These are phyloP conservation scores for Drosophila baimaii DNA, from an alignment of 1,140 invertebrate species.

Conservation along the genomic window DNA sequence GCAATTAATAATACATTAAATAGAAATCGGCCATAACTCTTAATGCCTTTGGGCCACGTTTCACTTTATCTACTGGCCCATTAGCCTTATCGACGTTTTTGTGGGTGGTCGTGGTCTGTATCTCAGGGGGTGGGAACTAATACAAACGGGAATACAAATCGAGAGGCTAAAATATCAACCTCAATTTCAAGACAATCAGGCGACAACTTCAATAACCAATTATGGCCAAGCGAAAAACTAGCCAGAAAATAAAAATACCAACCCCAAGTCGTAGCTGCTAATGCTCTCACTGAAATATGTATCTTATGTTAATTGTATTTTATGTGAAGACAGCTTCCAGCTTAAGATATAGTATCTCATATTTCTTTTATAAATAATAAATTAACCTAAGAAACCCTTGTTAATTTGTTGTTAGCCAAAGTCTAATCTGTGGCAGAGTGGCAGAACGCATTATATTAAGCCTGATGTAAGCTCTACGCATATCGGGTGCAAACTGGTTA, in stretches of 20 bases:
- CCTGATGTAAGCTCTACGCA: not conserved
- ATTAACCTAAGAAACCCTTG: not conserved
- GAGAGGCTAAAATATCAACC: constrained; percentile 28
- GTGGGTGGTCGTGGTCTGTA: constrained; percentile 33
- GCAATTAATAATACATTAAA: constrained; percentile 38
- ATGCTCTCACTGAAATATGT: not conserved
- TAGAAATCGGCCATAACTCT: constrained; percentile 20
- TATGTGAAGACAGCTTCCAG: not conserved
- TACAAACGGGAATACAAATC: constrained; percentile 39
- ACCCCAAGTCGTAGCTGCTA: not conserved
- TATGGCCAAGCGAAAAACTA: constrained; percentile 46
- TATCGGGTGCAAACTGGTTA: constrained; percentile 51
- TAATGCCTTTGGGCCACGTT: constrained; percentile 10
- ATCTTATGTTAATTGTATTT: not conserved
- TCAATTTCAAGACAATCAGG: constrained; percentile 68
- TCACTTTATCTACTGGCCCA: constrained; percentile 37
- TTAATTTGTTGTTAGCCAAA: not conserved
- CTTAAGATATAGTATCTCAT: not conserved
- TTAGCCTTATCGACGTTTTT: constrained; percentile 43
- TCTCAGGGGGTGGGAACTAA: constrained; percentile 16
- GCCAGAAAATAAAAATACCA: constrained; percentile 4
- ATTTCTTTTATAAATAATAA: not conserved
- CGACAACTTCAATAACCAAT: constrained; percentile 66
- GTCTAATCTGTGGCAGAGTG: not conserved
- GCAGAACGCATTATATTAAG: not conserved